phyloP scores from a whole-genome alignment of 2,888 invertebrate species.

The Euzetes globulus region DNA sequence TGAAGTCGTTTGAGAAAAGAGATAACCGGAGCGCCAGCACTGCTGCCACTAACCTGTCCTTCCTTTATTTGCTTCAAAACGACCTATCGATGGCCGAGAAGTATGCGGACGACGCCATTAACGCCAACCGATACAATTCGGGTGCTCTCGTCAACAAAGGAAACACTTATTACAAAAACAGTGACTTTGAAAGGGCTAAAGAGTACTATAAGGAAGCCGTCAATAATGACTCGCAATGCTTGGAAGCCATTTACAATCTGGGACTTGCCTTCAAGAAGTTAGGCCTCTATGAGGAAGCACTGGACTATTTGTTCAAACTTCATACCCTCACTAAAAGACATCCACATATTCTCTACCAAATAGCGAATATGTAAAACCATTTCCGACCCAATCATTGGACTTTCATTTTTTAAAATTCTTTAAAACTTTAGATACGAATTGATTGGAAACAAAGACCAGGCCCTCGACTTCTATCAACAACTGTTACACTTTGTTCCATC shows the following conservation, averaged over 20 bases:
- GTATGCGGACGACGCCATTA: slow-evolving; percentile 65
- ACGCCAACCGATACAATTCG: slow-evolving; percentile 67
- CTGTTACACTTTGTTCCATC: slow-evolving; percentile 72
- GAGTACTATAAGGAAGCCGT: slow-evolving; percentile 66
- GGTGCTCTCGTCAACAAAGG: slow-evolving; percentile 77
- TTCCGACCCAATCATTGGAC: background rate
- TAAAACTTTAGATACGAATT: slow-evolving; percentile 55
- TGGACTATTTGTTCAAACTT: slow-evolving; percentile 71
- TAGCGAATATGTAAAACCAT: slow-evolving; percentile 59
- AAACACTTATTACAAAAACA: slow-evolving; percentile 64
- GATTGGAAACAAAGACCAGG: slow-evolving; percentile 54
- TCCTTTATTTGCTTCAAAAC: slow-evolving; percentile 71
- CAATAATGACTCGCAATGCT: slow-evolving; percentile 68
- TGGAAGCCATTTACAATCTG: slow-evolving; percentile 75
- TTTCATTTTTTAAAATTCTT: background rate
- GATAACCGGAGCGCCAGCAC: slow-evolving; percentile 71
- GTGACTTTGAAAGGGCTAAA: slow-evolving; percentile 62
- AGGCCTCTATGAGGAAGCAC: slow-evolving; percentile 62
- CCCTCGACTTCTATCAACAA: slow-evolving; percentile 59
- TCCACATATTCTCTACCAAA: slow-evolving; percentile 67
- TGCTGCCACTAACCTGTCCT: slow-evolving; percentile 75
- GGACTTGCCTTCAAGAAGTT: slow-evolving; percentile 64
- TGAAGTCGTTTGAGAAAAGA: slow-evolving; percentile 73
- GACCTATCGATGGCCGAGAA: slow-evolving; percentile 68
- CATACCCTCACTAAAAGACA: slow-evolving; percentile 62